A percentile compares a stretch with the other conserved stretches of the same genome.
phyloP scores from a whole-genome alignment of 1,140 invertebrate species.

The Triops longicaudatus region DNA sequence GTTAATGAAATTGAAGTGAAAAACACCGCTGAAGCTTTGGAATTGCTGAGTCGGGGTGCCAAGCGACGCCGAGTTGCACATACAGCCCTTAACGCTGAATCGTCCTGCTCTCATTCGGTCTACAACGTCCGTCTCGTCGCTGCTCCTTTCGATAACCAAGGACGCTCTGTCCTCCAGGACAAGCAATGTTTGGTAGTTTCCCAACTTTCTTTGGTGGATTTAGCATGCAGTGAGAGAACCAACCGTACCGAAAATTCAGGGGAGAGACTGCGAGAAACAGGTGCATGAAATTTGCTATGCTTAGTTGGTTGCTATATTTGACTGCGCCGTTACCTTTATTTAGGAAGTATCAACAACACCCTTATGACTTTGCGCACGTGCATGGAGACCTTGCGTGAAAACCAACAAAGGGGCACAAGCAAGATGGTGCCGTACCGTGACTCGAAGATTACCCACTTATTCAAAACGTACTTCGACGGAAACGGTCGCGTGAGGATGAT shows the following conservation, averaged over 20 bases:
- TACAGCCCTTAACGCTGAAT: conserved; percentile 81
- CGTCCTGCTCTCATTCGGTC: conserved; percentile 86
- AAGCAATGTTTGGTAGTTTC: conserved; percentile 52
- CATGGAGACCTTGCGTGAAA: conserved; percentile 82
- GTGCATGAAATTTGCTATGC: conserved; percentile 38
- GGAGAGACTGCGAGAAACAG: conserved; percentile 68
- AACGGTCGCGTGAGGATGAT: conserved; percentile 93
- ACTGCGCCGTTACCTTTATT: conserved; percentile 30
- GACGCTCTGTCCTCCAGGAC: conserved; percentile 32
- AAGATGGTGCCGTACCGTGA: conserved; percentile 87
- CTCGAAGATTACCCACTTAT: conserved; percentile 89
- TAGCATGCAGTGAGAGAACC: conserved; percentile 87
- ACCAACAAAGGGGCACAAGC: conserved; percentile 58
- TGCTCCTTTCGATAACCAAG: conserved; percentile 61
- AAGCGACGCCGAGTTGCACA: conserved; percentile 75
- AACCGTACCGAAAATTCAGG: conserved; percentile 72
- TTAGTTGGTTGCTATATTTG: background rate
- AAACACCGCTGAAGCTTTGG: conserved; percentile 82
- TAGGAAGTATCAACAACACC: conserved; percentile 77
- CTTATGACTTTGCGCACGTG: conserved; percentile 75
- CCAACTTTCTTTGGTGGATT: conserved; percentile 86
- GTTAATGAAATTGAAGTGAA: conserved; percentile 85
- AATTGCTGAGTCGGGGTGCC: conserved; percentile 69
- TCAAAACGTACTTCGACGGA: conserved; percentile 97
- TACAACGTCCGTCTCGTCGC: conserved; percentile 87